Conservation (phyloP, 2,113 vertebrate species). For the Clarias macrocephalus region DNA sequence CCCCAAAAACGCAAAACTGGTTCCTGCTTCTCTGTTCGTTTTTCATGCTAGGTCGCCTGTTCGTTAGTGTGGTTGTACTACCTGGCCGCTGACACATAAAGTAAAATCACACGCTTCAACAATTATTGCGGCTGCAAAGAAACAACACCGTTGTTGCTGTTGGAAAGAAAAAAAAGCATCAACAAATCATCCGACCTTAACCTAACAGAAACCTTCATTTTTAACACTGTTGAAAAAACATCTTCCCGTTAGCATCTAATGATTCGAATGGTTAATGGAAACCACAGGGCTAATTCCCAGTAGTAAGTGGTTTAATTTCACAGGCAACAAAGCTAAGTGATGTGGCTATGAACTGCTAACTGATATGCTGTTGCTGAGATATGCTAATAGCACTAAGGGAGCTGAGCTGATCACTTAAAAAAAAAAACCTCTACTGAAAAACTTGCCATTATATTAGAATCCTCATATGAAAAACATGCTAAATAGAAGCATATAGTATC, state of each 20-base stretch:
- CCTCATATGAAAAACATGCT: not conserved
- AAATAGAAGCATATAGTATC: not conserved
- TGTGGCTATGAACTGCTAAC: slow-evolving; percentile 12
- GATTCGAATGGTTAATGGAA: slow-evolving; percentile 15
- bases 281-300: not conserved
- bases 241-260: slow-evolving; percentile 9
- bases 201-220: not conserved
- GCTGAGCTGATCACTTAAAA: not conserved
- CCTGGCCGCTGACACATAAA: not conserved
- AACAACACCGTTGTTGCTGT: not conserved
- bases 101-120: not conserved
- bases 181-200: not conserved
- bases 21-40: not conserved
- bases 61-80: not conserved
- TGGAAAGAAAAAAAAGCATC: too few relatives aligned
- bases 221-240: not conserved
- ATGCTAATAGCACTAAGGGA: slow-evolving; percentile 21
- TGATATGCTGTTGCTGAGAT: not conserved
- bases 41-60: not conserved
- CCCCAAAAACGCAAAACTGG: not conserved
- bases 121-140: not conserved
- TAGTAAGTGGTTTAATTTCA: slow-evolving; percentile 2
- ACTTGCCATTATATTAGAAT: not conserved
- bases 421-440: not conserved
- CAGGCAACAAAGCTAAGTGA: slow-evolving; percentile 4